Base-by-base conservation (phyloP, 1,140 invertebrate genomes). In the Holcopasites calliopsidis region DNA sequence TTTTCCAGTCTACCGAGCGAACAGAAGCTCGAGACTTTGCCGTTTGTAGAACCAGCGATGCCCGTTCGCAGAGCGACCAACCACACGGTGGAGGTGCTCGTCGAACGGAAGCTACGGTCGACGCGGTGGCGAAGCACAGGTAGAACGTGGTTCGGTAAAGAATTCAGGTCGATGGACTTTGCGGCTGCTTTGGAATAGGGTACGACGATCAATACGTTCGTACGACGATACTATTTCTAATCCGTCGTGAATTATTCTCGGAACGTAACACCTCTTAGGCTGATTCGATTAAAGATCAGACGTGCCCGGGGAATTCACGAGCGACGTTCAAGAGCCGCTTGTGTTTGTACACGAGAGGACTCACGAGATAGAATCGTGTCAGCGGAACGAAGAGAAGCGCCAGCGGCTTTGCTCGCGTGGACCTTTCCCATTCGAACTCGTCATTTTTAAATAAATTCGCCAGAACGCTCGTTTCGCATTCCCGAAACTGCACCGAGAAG, bases 81-180 rank as follows among this genome's bases (percentile, higher is more conserved):
- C 23, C 7, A 11, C 7, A 13, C 26, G 35, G 1, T 40, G 23
- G 35, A 44, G 54, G 10, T 18, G n/a, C 16, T 16, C 3, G 21
- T 5, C 8, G 18, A 44, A 31, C 31, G 23, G n/a, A 16, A 50
- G 26, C 26, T 11, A 21, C 21, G 33, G 26, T 26, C 26, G 50
- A 21, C 28, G 52, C 38, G 38, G 35, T 11, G 5, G 10, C 42
- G 49, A 40, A 44, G 33, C n/a, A 10, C 23, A 21, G 65, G 75
- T 72, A 49, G 10, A 61, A 76, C 64, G 44, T 18, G 16, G 65
- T 66, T 79, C 74, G 65, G 76, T 54, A 79, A 76, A 74, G 70
- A 84, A 85, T 83, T 83, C 85, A 85, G 85, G 86, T 85, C 85
- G 79, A 82, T 84, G 86, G 82, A 86, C 85, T 76, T 80, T 69